phyloP scores from a whole-genome alignment of 2,797 vertebrate species.

The Leptoclinus maculatus region DNA sequence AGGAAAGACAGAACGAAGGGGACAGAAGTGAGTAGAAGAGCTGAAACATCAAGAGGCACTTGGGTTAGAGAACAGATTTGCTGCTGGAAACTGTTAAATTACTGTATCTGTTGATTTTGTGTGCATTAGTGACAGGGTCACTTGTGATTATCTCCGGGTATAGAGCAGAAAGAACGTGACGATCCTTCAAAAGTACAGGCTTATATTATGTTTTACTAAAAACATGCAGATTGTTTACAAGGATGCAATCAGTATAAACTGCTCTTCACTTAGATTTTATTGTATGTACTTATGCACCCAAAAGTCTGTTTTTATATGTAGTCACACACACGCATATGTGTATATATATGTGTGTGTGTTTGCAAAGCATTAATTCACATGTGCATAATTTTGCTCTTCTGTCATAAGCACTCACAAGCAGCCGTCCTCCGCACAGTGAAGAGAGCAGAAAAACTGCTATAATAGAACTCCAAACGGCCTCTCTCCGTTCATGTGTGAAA shows the following conservation, averaged over 20 bases:
- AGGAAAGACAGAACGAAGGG: conserved; percentile 29
- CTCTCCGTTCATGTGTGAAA: conserved; percentile 75
- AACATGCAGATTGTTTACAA: not conserved
- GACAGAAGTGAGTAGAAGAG: not conserved
- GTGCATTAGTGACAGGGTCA: not conserved
- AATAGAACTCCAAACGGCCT: conserved; percentile 29
- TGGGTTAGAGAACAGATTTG: not conserved
- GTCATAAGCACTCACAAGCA: conserved; percentile 5
- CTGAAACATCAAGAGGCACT: not conserved
- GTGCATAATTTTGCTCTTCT: not conserved
- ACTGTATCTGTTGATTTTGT: not conserved
- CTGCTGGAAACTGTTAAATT: not conserved
- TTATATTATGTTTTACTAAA: not conserved
- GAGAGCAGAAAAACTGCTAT: conserved; percentile 9
- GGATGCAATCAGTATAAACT: not conserved
- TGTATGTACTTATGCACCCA: not conserved
- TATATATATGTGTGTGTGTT: not conserved
- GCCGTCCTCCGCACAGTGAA: conserved; percentile 14
- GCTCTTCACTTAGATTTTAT: not conserved
- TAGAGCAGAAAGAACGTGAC: not conserved
- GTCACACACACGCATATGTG: too few species aligned
- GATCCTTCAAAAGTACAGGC: not conserved
- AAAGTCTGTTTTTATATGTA: not conserved
- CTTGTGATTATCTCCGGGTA: not conserved
- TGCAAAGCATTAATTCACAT: not conserved